Percentiles rank a stretch among this genome's conserved stretches.
Conservation (phyloP, 2,113 vertebrate genomes). For the Benthochromis sp. region DNA sequence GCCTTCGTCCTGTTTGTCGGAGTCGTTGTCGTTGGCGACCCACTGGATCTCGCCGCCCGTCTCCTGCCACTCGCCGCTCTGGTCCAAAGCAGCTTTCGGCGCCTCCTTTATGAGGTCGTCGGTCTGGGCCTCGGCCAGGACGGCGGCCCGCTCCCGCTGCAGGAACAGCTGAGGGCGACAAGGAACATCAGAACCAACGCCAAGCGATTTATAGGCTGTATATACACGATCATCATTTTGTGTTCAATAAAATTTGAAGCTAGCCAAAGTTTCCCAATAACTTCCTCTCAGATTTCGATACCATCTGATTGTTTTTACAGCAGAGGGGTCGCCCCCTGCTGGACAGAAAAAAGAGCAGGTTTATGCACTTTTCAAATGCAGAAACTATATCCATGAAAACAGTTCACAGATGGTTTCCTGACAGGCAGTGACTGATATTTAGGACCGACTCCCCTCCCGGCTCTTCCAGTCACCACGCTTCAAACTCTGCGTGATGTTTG, state of each 20-base stretch:
- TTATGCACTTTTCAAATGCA: not conserved
- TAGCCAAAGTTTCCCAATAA: not conserved
- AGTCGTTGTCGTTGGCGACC: conserved; percentile 83
- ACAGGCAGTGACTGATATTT: not conserved
- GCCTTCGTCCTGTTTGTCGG: conserved; percentile 52
- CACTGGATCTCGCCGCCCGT: conserved; percentile 93
- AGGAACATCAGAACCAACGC: not conserved
- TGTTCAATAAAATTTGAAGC: fast-evolving
- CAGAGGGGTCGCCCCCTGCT: not conserved
- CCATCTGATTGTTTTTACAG: not conserved
- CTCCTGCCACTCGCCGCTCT: conserved; percentile 96
- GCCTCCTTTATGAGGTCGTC: conserved; percentile 96
- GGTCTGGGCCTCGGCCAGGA: conserved; percentile 90
- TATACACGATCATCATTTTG: not conserved
- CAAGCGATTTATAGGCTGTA: not conserved
- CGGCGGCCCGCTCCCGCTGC: conserved; percentile 87
- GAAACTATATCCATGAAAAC: fast-evolving
- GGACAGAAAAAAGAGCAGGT: fast-evolving
- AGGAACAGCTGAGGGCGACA: conserved; percentile 80
- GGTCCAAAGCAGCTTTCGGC: conserved; percentile 81
- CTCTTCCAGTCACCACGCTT: not conserved
- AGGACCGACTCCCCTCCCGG: not conserved
- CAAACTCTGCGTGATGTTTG: not conserved
- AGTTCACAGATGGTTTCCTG: not conserved
- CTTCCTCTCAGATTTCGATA: fast-evolving